phyloP scores from a whole-genome alignment of 2,113 vertebrate genomes.

The Syngnathus typhle region DNA sequence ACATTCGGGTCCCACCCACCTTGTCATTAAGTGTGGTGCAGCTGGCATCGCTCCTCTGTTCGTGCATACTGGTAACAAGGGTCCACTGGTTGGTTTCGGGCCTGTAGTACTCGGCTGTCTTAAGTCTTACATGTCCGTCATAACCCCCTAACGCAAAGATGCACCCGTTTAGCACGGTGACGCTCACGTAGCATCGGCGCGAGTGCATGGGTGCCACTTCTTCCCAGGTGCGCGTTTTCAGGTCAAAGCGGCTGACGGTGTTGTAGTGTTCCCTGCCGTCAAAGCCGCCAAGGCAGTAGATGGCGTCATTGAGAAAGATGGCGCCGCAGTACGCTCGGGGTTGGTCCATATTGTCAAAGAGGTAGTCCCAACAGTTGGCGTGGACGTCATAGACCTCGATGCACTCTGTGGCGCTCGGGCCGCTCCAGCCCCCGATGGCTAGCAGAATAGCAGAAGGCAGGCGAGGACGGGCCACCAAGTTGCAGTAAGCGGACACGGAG shows the following conservation, averaged over 20 bases:
- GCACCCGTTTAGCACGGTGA: conserved; percentile 21
- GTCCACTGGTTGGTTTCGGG: conserved; percentile 46
- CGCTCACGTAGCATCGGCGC: conserved; percentile 41
- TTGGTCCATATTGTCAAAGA: background rate
- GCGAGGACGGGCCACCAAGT: conserved; percentile 13
- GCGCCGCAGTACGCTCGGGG: conserved; percentile 33
- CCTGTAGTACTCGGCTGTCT: conserved; percentile 35
- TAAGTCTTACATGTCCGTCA: conserved; percentile 2
- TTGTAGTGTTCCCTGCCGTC: conserved; percentile 18
- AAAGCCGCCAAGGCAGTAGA: conserved; percentile 47
- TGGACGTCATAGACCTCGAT: conserved; percentile 17
- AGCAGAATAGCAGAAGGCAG: conserved; percentile 36
- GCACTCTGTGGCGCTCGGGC: background rate
- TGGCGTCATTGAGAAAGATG: conserved; percentile 13
- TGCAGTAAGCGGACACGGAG: fast-evolving
- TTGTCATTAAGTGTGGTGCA: conserved; percentile 71
- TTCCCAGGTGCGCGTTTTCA: conserved; percentile 14
- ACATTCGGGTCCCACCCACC: conserved; percentile 53
- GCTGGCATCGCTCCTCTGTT: conserved; percentile 37
- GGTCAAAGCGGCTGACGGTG: conserved; percentile 22
- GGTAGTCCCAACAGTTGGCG: conserved; percentile 2
- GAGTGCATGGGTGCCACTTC: conserved; percentile 30
- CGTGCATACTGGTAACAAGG: conserved; percentile 30
- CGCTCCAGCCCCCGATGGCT: conserved; percentile 39
- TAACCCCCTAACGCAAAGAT: conserved; percentile 51